These are phyloP conservation scores for Masticophis lateralis DNA, from an alignment of 2,797 vertebrate genomes.

Conservation along the genomic window DNA sequence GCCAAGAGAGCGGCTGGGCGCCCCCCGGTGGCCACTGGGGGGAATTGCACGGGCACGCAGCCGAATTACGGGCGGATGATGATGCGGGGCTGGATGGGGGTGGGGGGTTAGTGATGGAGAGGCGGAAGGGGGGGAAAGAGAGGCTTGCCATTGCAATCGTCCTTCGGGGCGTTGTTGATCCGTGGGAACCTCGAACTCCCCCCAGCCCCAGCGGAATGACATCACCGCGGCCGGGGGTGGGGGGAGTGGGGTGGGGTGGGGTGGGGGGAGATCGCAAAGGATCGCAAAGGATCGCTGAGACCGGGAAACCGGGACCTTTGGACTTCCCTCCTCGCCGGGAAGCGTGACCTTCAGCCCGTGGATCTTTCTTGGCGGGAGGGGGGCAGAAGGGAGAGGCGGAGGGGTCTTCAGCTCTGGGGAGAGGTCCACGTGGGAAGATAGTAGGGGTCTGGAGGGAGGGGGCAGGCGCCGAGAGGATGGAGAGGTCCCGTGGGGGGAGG, in stretches of 20 bases:
- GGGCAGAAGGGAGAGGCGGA: not conserved
- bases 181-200: not conserved
- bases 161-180: not conserved
- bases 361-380: not conserved
- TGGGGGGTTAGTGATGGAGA: too few relatives aligned
- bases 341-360: not conserved
- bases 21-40: not conserved
- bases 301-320: not conserved
- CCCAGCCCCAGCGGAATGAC: not conserved
- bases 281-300: not conserved
- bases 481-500: not conserved
- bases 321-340: not conserved
- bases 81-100: rapidly evolving
- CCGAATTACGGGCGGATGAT: not conserved
- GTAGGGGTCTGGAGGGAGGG: not conserved
- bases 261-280: not conserved
- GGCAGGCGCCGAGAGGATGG: not conserved
- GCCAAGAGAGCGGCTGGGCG: not conserved
- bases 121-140: rapidly evolving
- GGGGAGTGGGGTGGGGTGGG: too few relatives aligned
- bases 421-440: not conserved
- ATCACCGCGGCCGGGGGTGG: not conserved
- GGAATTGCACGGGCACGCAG: not conserved
- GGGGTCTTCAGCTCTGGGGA: not conserved
- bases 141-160: not conserved